These are phyloP conservation scores for Euthynnus affinis DNA, from an alignment of 2,797 vertebrate species.

Conservation along the genomic window DNA sequence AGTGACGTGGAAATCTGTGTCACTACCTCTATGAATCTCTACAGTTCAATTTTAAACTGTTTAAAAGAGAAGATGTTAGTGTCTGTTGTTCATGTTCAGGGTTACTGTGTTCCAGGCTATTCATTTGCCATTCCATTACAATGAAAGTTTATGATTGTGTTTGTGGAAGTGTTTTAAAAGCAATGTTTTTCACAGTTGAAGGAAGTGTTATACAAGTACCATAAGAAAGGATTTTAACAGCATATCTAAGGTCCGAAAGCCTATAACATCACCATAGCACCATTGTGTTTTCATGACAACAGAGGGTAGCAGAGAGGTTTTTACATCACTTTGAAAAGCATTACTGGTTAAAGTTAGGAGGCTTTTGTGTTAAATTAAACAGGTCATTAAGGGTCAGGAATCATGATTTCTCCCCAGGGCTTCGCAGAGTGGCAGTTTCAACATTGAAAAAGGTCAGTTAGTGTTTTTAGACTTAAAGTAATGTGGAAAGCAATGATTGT, in stretches of 20 bases:
- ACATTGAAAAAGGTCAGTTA: conserved; percentile 36
- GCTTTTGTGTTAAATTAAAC: conserved; percentile 35
- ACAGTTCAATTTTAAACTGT: background rate
- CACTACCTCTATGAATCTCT: background rate
- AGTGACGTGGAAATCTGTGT: background rate
- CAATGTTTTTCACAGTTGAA: conserved; percentile 7
- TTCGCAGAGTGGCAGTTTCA: conserved; percentile 12
- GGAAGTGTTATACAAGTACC: conserved; percentile 1
- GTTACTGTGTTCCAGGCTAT: conserved; percentile 19
- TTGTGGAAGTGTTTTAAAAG: conserved; percentile 1
- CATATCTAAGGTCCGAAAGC: conserved; percentile 3
- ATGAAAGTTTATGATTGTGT: conserved; percentile 49
- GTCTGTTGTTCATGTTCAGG: background rate
- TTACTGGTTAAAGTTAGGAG: conserved; percentile 32
- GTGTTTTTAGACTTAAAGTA: conserved; percentile 43
- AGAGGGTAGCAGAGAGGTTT: conserved; percentile 15
- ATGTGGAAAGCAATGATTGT: conserved; percentile 67
- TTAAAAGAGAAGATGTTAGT: background rate
- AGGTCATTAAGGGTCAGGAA: conserved; percentile 35
- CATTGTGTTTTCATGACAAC: conserved; percentile 17
- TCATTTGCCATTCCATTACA: conserved; percentile 43
- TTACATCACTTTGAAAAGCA: conserved; percentile 27
- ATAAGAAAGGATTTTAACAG: background rate
- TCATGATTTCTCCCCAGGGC: conserved; percentile 38
- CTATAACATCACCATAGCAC: background rate